Percentiles rank a stretch among this genome's conserved stretches.
Evolutionary conservation across 2,113 vertebrate genomes (phyloP).

Genomic region (Dipodomys stephensi): DNA sequence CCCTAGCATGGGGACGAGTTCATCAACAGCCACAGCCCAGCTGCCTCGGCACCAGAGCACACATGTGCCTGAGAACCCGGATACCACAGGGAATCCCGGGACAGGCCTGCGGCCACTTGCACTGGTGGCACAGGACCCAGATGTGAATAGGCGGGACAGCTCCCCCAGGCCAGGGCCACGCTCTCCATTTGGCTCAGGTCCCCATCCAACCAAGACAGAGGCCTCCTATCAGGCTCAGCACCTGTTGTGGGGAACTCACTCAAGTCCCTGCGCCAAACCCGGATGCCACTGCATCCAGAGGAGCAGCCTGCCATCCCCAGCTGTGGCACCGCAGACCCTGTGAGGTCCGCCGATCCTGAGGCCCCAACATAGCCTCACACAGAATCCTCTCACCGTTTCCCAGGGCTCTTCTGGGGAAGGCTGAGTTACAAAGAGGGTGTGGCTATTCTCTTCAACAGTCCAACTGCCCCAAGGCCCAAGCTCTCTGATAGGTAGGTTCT

Average conservation of each 20-base stretch:
- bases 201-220: not conserved
- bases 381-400: fast-evolving
- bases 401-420: no score
- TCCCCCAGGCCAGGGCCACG: not conserved
- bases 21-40: no score
- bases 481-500: no score
- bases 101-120: not conserved
- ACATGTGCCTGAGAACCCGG: no score
- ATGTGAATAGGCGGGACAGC: not conserved
- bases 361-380: not conserved
- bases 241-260: not conserved
- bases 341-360: not conserved
- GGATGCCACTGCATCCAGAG: not conserved
- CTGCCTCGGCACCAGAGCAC: no score
- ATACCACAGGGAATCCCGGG: no score
- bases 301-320: not conserved
- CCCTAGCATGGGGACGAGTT: no score
- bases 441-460: not conserved
- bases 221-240: not conserved
- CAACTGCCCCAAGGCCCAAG: not conserved
- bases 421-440: not conserved
- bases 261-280: not conserved
- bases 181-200: not conserved
- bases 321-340: not conserved
- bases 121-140: not conserved